A percentile compares a stretch with the other conserved stretches of the same genome.
phyloP scores from a whole-genome alignment of 2,113 vertebrate species.

The Alces alces region DNA sequence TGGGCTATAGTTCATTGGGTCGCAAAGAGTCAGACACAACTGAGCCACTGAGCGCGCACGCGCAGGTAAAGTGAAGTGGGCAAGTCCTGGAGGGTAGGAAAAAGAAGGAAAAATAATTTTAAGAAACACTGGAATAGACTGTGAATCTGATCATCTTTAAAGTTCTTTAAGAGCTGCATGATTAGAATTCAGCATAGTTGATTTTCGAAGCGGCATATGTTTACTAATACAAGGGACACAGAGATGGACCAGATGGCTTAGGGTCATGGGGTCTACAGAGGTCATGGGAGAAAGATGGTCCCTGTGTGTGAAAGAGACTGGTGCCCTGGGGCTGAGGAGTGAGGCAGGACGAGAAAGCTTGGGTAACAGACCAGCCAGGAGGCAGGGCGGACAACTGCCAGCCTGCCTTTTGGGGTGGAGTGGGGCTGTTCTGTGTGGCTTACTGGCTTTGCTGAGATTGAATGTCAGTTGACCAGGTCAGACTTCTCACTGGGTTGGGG shows the following conservation, averaged over 20 bases:
- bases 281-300: neutral
- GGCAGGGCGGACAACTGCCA: too few species aligned
- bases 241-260: neutral
- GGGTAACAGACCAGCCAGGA: neutral
- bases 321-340: neutral
- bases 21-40: neutral
- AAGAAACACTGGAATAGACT: neutral
- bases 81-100: neutral
- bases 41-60: neutral
- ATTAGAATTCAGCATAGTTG: too few species aligned
- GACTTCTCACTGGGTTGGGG: neutral
- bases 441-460: neutral
- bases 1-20: neutral
- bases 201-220: neutral
- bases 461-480: neutral
- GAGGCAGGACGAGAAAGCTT: neutral
- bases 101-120: neutral
- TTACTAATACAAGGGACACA: neutral
- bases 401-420: too few species aligned
- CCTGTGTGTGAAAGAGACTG: too few species aligned
- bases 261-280: neutral
- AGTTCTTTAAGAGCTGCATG: neutral
- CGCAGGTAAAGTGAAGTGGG: too few species aligned
- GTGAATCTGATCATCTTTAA: neutral
- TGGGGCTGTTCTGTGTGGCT: neutral